phyloP scores from a whole-genome alignment of 2,113 vertebrate species.

The Antennarius striatus region DNA sequence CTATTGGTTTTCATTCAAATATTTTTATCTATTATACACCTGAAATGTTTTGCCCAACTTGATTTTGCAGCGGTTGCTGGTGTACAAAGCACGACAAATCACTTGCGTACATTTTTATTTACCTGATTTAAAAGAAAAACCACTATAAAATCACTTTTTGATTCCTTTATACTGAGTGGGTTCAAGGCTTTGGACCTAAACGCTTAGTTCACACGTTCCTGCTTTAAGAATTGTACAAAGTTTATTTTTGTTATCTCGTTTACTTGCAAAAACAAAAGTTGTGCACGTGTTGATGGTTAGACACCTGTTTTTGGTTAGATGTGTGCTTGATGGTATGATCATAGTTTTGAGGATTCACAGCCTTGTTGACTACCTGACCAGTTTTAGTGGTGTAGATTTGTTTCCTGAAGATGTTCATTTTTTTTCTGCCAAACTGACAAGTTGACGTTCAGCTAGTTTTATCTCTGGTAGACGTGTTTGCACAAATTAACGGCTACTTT shows the following conservation, averaged over 20 bases:
- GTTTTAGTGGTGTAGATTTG: slow-evolving; percentile 65
- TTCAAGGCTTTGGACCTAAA: slow-evolving; percentile 17
- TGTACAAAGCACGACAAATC: slow-evolving; percentile 71
- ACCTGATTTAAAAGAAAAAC: slow-evolving; percentile 17
- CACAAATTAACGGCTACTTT: slow-evolving; percentile 72
- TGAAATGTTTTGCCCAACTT: slow-evolving; percentile 9
- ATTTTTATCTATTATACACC: slow-evolving; percentile 44
- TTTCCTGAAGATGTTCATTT: slow-evolving; percentile 41
- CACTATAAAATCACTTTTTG: slow-evolving; percentile 42
- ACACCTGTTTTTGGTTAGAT: slow-evolving; percentile 28
- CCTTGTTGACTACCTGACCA: slow-evolving; percentile 72
- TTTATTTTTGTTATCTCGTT: slow-evolving; percentile 34
- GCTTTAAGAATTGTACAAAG: slow-evolving; percentile 41
- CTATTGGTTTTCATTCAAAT: slow-evolving; percentile 39
- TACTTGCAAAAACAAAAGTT: slow-evolving; percentile 31
- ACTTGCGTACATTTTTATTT: slow-evolving; percentile 50
- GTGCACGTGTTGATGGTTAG: slow-evolving; percentile 26
- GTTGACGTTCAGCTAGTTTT: slow-evolving; percentile 54
- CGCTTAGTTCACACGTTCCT: slow-evolving; percentile 48
- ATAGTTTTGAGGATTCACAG: slow-evolving; percentile 49
- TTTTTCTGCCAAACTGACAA: slow-evolving; percentile 60
- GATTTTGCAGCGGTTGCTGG: slow-evolving; percentile 30
- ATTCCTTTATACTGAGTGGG: slow-evolving; percentile 36
- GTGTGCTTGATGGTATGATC: slow-evolving; percentile 42
- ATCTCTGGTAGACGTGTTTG: slow-evolving; percentile 70